Evolutionary conservation across 1,140 invertebrate species (phyloP), one percentile per base, ranked within the genome.

Genomic region (Drosophila erecta): DNA sequence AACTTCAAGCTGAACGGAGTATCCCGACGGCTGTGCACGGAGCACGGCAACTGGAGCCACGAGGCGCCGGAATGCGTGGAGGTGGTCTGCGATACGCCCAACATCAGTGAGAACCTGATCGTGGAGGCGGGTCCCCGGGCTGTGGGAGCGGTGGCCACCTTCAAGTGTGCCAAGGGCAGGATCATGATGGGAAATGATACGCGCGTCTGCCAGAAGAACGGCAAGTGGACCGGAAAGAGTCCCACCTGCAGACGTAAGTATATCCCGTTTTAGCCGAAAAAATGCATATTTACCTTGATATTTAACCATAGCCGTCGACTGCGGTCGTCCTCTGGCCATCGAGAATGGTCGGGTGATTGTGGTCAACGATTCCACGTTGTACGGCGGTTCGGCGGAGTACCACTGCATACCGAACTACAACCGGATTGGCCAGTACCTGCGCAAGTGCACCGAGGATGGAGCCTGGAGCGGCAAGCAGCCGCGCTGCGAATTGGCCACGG

Each of bases 11-110:
- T 98, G 4, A 96, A 96, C 64, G 97, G 97, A 3, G 96, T 97
- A 38, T 96, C 95, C 1, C 93, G 96, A 60, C 93, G 97, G 79
- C 90, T 96, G 37, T 98, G 98, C 90, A 94, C 97, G 12, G 97
- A 98, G 90, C 97, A 98, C 92, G 96, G 96, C 14, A 96, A 96
- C 0, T 98, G 97, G 96, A 97, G 96, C 66, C 96, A 95, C 7
- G 95, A 95, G 47, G 92, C 95, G 7, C 97, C 98, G 0, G 91
- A 93, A 7, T 98, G 97, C 91, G 94, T 94, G 93, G 96, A 97
- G 94, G 96, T 97, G 44, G 95, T 94, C 44, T 97, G 97, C 86
- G 94, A 94, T 70, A 94, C 95, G 76, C 95, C 95, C 7, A 95
- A 95, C 62, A 93, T 93, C 61, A 92, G 92, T 5, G 94, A 94